Conservation (phyloP, 2,113 vertebrate species). For the Clinocottus analis region DNA sequence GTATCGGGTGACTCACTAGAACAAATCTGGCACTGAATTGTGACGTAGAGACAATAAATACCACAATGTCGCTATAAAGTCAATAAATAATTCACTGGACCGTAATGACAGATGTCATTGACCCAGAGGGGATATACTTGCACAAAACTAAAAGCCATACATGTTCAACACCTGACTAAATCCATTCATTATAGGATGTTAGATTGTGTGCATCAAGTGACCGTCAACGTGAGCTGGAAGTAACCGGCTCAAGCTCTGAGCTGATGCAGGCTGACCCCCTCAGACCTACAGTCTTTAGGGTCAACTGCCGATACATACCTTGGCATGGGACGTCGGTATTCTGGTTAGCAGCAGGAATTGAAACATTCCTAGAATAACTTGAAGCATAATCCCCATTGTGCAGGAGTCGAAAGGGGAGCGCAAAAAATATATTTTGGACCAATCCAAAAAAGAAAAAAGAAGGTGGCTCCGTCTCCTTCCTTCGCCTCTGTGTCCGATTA, state of each 20-base stretch:
- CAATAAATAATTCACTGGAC: conserved; percentile 22
- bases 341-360: conserved; percentile 85
- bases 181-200: not conserved
- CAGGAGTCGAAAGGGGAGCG: conserved; percentile 70
- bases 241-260: not conserved
- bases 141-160: conserved; percentile 30
- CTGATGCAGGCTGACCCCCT: conserved; percentile 8
- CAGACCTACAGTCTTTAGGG: conserved; percentile 24
- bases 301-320: conserved; percentile 73
- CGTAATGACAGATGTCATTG: conserved; percentile 76
- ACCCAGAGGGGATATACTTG: conserved; percentile 70
- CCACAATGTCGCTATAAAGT: conserved; percentile 1
- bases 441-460: conserved; percentile 45
- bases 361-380: conserved; percentile 89
- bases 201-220: not conserved
- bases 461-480: conserved; percentile 31
- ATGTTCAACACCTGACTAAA: conserved; percentile 5
- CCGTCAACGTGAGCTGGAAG: not conserved
- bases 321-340: conserved; percentile 83
- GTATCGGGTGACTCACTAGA: not conserved
- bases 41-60: not conserved
- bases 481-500: conserved; percentile 47
- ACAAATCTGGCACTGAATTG: not conserved
- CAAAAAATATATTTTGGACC: conserved; percentile 65
- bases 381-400: conserved; percentile 86